phyloP scores from a whole-genome alignment of 2,888 invertebrate species.

The Coleophora deauratella region DNA sequence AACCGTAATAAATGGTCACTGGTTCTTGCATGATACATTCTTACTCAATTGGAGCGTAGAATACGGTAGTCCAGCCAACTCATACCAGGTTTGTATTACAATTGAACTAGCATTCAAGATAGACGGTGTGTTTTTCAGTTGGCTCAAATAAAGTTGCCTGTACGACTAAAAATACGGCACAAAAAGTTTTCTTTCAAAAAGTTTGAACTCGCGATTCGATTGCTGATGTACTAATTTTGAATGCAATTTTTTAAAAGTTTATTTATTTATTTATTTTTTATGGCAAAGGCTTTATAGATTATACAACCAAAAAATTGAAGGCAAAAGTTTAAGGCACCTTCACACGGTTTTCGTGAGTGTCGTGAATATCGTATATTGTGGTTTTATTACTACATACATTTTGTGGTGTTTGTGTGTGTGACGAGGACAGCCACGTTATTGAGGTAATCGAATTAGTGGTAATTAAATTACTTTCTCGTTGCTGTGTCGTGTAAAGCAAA shows the following conservation, averaged over 20 bases:
- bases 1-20: background rate
- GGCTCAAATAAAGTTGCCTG: slow-evolving; percentile 18
- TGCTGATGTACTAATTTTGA: background rate
- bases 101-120: slow-evolving; percentile 47
- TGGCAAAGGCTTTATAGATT: background rate
- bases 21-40: slow-evolving; percentile 58
- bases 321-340: slow-evolving; percentile 2
- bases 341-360: slow-evolving; percentile 7
- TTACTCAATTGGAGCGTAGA: slow-evolving; percentile 64
- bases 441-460: slow-evolving; percentile 62
- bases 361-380: too few species aligned
- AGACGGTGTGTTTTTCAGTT: slow-evolving; percentile 47
- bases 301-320: slow-evolving; percentile 8
- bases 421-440: slow-evolving; percentile 40
- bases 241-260: background rate
- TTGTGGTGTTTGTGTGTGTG: slow-evolving; percentile 20
- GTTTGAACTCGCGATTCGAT: background rate
- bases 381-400: slow-evolving; percentile 7
- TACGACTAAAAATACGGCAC: slow-evolving; percentile 20
- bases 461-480: slow-evolving; percentile 59
- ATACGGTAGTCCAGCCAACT: slow-evolving; percentile 31
- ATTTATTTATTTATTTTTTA: background rate
- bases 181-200: slow-evolving; percentile 5
- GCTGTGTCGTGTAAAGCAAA: slow-evolving; percentile 30
- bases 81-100: slow-evolving; percentile 45